Conservation (phyloP, 2,797 vertebrate genomes). For the Ispidina lecontei region DNA sequence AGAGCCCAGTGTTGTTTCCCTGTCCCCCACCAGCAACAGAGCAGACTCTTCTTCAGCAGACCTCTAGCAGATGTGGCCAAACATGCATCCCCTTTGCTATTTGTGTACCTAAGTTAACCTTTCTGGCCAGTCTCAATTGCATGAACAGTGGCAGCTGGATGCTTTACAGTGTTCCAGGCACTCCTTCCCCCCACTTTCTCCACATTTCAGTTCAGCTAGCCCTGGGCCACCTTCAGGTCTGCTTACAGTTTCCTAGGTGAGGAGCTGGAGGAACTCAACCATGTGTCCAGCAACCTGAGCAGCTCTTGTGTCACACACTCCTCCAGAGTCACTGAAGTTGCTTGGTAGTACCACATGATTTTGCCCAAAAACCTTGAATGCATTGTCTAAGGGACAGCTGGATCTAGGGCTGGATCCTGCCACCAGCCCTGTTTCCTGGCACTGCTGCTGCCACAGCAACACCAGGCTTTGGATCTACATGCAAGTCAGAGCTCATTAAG, state of each 20-base stretch:
- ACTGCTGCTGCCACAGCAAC: background rate
- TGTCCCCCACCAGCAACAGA: background rate
- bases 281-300: background rate
- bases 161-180: background rate
- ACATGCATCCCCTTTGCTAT: background rate
- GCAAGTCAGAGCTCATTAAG: background rate
- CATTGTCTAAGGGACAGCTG: background rate
- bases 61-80: background rate
- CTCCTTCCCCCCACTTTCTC: background rate
- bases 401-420: background rate
- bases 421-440: background rate
- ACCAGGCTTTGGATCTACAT: background rate
- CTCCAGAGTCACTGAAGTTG: background rate
- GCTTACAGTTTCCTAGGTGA: background rate
- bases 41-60: background rate
- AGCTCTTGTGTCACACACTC: background rate
- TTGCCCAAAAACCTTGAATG: background rate
- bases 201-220: background rate
- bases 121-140: background rate
- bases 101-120: background rate
- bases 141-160: background rate
- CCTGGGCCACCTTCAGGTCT: background rate
- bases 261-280: background rate
- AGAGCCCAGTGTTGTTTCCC: background rate
- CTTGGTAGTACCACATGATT: rapidly evolving